Percentiles rank a stretch among this genome's conserved stretches.
Conservation (phyloP, 1,140 invertebrate species). For the Lasaia peninsularis region DNA sequence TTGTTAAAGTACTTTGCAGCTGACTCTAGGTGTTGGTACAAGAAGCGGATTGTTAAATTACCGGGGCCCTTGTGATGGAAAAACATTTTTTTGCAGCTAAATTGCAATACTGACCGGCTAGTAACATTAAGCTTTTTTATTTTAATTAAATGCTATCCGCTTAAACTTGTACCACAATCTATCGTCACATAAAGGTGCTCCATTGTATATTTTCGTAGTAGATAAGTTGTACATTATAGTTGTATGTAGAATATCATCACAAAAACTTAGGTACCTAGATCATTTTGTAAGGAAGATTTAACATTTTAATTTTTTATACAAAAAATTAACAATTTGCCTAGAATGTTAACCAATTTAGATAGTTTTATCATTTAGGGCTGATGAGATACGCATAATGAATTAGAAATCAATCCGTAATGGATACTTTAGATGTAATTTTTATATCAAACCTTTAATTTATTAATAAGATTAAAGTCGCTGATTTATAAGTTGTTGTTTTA, state of each 20-base stretch:
- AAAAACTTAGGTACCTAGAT: constrained; percentile 2
- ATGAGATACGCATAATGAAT: constrained; percentile 48
- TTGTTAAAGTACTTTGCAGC: too few relatives aligned
- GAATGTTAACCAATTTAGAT: constrained; percentile 17
- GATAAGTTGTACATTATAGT: constrained; percentile 32
- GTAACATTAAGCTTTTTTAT: too few relatives aligned
- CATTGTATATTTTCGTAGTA: constrained; percentile 15
- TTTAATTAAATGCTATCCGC: not conserved
- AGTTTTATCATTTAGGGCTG: constrained; percentile 43
- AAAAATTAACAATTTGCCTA: constrained; percentile 6
- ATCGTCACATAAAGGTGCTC: constrained; percentile 5
- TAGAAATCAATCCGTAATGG: constrained; percentile 28
- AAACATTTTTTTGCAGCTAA: too few relatives aligned
- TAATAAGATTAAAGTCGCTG: constrained; percentile 47
- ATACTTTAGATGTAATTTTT: constrained; percentile 53
- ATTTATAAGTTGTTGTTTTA: not conserved
- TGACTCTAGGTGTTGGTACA: too few relatives aligned
- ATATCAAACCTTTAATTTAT: constrained; percentile 60
- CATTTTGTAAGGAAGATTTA: not conserved
- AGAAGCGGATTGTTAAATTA: too few relatives aligned
- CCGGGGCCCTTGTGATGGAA: too few relatives aligned
- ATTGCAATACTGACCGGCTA: too few relatives aligned
- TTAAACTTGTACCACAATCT: not conserved
- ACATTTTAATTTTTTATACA: not conserved
- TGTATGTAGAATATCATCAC: constrained; percentile 19